A percentile compares a stretch with the other conserved stretches of the same genome.
Conservation (phyloP, 2,113 vertebrate species). For the Brachyhypopomus occidentalis region DNA sequence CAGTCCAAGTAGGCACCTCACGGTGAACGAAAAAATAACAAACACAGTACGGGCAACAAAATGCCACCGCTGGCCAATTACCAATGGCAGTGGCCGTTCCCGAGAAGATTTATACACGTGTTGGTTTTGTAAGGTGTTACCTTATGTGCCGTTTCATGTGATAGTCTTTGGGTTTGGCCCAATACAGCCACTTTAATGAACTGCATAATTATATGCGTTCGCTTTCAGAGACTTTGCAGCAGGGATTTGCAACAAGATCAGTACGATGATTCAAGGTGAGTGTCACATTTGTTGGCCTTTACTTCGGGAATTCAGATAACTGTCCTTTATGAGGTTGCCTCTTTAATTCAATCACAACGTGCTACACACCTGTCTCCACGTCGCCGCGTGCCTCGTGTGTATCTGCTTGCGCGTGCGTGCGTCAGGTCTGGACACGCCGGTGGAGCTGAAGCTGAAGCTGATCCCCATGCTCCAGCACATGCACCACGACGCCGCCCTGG, state of each 20-base stretch:
- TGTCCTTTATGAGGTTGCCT: no score
- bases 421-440: constrained; percentile 90
- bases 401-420: not conserved
- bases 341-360: no score
- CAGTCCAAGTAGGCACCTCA: constrained; percentile 87
- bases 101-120: no score
- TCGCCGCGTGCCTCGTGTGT: not conserved
- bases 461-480: constrained; percentile 98
- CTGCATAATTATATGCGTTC: not conserved
- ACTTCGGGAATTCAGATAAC: no score
- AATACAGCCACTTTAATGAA: not conserved
- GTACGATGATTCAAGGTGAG: constrained; percentile 99
- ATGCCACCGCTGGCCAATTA: no score
- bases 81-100: no score
- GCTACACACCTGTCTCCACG: not conserved
- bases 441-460: constrained; percentile 94
- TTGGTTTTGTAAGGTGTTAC: no score
- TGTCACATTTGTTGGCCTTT: not conserved
- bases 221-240: constrained; percentile 92
- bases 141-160: not conserved
- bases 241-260: constrained; percentile 99
- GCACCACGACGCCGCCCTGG: constrained; percentile 92
- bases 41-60: not conserved
- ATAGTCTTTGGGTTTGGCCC: not conserved
- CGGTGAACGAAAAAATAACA: not conserved